Percentiles rank a stretch among this genome's conserved stretches.
Evolutionary conservation across 1,140 invertebrate species (phyloP).

Genomic region (Zeugodacus cucurbitae): DNA sequence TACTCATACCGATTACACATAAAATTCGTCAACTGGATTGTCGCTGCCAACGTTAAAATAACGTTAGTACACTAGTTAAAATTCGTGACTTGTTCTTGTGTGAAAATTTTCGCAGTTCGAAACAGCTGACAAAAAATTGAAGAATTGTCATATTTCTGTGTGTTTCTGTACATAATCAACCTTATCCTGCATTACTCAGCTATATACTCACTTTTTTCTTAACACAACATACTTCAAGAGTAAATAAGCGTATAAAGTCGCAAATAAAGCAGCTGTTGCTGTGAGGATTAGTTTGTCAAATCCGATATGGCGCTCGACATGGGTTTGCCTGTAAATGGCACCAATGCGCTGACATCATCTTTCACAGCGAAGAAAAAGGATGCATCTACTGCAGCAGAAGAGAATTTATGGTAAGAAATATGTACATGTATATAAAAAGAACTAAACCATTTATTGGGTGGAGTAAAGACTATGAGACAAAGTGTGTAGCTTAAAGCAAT

Average conservation of each 20-base stretch:
- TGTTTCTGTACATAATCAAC: background rate
- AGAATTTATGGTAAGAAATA: slow-evolving; percentile 62
- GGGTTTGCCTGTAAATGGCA: slow-evolving; percentile 56
- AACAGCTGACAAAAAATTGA: background rate
- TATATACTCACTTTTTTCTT: background rate
- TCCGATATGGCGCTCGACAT: slow-evolving; percentile 58
- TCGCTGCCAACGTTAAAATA: background rate
- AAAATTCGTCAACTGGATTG: background rate
- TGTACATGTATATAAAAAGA: background rate
- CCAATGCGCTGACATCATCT: slow-evolving; percentile 65
- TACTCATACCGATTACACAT: background rate
- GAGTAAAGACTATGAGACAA: background rate
- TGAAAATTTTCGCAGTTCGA: background rate
- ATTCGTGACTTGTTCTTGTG: slow-evolving; percentile 7
- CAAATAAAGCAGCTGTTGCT: background rate
- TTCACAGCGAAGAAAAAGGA: slow-evolving; percentile 64
- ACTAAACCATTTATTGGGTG: background rate
- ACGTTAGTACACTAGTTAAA: background rate
- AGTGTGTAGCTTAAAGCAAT: background rate
- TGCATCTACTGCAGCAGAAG: slow-evolving; percentile 55
- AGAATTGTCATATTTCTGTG: background rate
- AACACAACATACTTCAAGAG: background rate
- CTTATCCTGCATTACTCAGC: background rate
- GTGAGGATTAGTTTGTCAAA: background rate
- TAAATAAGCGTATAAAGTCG: background rate